Evolutionary conservation across 1,140 invertebrate species (phyloP), one percentile per base, ranked within the genome.

Genomic region (Nomia melanderi): DNA sequence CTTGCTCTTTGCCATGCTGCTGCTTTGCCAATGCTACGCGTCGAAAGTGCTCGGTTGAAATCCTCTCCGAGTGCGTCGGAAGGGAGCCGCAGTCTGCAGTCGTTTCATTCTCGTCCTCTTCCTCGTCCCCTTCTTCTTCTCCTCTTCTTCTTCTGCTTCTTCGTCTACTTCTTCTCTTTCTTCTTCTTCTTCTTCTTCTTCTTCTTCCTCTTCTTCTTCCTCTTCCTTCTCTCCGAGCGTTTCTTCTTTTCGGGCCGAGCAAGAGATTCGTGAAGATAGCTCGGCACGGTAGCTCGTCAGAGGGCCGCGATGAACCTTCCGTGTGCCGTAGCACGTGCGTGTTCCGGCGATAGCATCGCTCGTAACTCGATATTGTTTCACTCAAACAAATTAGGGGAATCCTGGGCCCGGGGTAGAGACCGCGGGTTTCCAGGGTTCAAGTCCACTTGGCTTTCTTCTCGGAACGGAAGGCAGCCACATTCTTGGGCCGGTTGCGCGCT

Each of bases 351-450:
- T 92, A 90, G 66, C 82, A 91, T 92, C 90, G 79, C 53, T 80
- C 85, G 91, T 91, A 91, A 92, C 90, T 90, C 89, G 90, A 92
- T 92, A 92, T 92, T 92, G 90, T 91, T 92, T 91, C 87, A 87
- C 89, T 91, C 87, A 90, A 90, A 90, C 89, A 91, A 91, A 91
- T 91, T 91, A 91, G 84, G 85, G 81, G 87, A 90, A 88, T 91
- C 83, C 85, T 87, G 83, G 83, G 66, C 79, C 81, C 77, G 67
- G 87, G 82, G 74, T 73, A 81, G 85, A 77, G 80, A 83, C 78
- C 71, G 63, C 67, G 63, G 67, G 44, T 84, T 78, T 87, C 81
- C 81, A 83, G 80, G 65, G 86, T 90, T 90, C 87, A 88, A 88
- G 81, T 87, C 81, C 79, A 88, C 86, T 88, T 70, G 75, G 63